Conservation (phyloP, 2,113 vertebrate species). For the Rhinolophus sinicus region DNA sequence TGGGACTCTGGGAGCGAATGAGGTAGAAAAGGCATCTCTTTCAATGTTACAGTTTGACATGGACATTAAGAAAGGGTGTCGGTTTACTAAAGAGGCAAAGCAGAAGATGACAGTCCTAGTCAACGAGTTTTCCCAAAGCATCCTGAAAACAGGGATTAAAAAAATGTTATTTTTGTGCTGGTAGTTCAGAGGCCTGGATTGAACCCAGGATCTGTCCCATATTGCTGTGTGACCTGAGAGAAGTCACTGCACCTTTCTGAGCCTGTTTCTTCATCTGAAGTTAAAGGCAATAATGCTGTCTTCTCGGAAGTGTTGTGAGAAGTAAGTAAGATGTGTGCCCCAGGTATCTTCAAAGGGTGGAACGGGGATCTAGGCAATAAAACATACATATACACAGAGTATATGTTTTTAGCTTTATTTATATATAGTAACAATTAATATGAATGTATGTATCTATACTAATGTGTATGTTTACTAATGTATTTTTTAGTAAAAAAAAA, state of each 20-base stretch:
- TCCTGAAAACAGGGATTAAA: neutral
- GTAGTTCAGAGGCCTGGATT: neutral
- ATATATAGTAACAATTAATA: neutral
- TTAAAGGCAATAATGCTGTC: neutral
- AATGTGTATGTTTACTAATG: neutral
- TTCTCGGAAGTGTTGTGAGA: neutral
- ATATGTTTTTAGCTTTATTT: neutral
- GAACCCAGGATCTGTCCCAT: neutral
- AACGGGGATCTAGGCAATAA: neutral
- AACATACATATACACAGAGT: neutral
- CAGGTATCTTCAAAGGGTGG: neutral
- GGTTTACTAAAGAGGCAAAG: neutral
- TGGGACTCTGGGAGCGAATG: neutral
- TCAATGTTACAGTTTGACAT: rapidly evolving
- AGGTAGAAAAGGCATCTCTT: rapidly evolving
- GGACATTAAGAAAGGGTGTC: neutral
- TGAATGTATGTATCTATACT: neutral
- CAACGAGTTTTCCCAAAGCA: neutral
- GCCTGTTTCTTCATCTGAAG: neutral
- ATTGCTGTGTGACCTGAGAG: neutral
- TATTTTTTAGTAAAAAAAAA: neutral
- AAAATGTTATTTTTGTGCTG: neutral
- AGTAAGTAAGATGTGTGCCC: neutral
- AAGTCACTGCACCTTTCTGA: neutral
- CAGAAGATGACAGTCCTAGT: neutral